phyloP scores from a whole-genome alignment of 2,888 invertebrate genomes.

The Sycophila texana region DNA sequence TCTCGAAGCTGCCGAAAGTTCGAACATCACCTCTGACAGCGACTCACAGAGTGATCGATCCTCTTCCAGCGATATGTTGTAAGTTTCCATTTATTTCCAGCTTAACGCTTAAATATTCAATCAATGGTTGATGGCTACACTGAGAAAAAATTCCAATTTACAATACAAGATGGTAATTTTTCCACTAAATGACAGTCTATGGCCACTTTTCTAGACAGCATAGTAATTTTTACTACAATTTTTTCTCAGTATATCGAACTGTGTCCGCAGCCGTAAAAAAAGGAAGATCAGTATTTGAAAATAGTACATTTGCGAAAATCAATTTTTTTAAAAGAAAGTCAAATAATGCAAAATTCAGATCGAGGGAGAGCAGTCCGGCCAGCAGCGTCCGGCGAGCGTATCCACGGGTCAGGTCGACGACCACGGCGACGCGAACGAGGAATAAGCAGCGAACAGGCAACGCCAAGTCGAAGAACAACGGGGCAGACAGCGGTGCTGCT shows the following conservation, averaged over 20 bases:
- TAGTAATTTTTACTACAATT: too few relatives aligned
- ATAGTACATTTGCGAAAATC: background rate
- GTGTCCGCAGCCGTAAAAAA: background rate
- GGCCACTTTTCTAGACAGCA: too few relatives aligned
- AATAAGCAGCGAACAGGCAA: slow-evolving; percentile 32
- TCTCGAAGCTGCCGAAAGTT: slow-evolving; percentile 66
- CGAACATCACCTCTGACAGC: slow-evolving; percentile 69
- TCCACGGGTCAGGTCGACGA: background rate
- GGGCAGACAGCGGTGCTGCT: background rate
- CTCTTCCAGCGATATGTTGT: slow-evolving; percentile 67
- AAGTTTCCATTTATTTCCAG: slow-evolving; percentile 13
- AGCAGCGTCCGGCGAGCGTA: slow-evolving; percentile 2
- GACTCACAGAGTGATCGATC: slow-evolving; percentile 73
- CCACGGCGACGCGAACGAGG: slow-evolving; percentile 6
- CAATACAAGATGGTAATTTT: too few relatives aligned
- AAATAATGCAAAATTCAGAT: slow-evolving; percentile 7
- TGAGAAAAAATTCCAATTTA: too few relatives aligned
- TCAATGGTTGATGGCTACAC: background rate
- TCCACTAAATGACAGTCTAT: too few relatives aligned
- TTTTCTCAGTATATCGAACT: too few relatives aligned
- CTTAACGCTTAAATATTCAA: too few relatives aligned
- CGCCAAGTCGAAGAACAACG: background rate
- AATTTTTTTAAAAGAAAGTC: background rate
- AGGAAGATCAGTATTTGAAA: too few relatives aligned
- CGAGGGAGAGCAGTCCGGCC: slow-evolving; percentile 52